Evolutionary conservation across 2,113 vertebrate genomes (phyloP).

Genomic region (Ailurus styani): DNA sequence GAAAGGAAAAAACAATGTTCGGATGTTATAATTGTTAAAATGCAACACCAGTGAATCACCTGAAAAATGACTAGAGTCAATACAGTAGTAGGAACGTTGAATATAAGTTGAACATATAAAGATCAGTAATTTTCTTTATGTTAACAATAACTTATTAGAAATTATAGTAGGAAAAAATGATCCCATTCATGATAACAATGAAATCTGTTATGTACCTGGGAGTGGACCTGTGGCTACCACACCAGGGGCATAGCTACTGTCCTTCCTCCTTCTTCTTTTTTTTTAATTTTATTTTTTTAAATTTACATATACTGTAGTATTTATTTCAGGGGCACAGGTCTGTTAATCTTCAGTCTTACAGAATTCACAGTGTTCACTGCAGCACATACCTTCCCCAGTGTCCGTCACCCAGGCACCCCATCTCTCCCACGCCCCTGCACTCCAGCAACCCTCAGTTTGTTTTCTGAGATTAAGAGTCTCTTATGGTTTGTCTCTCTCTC

Average conservation of each 20-base stretch:
- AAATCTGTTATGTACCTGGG: background rate
- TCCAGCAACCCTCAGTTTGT: no score
- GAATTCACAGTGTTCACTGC: no score
- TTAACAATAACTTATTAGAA: background rate
- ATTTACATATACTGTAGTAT: no score
- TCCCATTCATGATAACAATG: background rate
- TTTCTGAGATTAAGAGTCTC: no score
- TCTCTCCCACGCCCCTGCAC: no score
- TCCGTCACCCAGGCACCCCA: no score
- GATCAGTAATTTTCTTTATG: background rate
- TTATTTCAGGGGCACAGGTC: no score
- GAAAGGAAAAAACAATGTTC: constrained; percentile 10
- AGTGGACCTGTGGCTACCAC: background rate
- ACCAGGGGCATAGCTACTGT: background rate
- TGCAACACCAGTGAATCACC: background rate
- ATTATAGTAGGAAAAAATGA: background rate
- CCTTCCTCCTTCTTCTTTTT: background rate
- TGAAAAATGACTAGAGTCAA: background rate
- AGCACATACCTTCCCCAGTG: no score
- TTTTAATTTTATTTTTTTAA: no score
- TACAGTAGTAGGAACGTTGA: background rate
- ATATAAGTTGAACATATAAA: background rate
- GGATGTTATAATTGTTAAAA: background rate
- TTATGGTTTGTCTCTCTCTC: no score
- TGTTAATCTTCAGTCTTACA: no score